Conservation (phyloP, 2,113 vertebrate genomes). For the Erythrocebus patas region DNA sequence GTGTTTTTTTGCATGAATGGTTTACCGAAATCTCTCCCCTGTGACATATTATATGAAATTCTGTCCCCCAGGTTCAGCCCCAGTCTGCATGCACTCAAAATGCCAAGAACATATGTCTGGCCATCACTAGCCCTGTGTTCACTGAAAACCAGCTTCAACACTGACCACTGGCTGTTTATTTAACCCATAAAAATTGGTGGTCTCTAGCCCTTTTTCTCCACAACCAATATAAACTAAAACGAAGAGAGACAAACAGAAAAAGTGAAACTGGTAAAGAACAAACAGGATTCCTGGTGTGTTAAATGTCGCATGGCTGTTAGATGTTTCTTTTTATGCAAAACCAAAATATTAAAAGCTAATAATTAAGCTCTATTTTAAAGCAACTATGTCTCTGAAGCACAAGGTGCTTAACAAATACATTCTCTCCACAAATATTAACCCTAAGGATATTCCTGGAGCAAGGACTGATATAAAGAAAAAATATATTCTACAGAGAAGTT, state of each 20-base stretch:
- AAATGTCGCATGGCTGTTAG: neutral
- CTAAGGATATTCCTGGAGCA: neutral
- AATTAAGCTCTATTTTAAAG: neutral
- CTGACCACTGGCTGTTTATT: neutral
- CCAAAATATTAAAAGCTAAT: neutral
- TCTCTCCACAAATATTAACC: conserved; percentile 3
- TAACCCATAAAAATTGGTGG: neutral
- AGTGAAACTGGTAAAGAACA: neutral
- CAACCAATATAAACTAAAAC: neutral
- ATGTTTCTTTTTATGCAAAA: neutral
- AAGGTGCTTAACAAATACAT: neutral
- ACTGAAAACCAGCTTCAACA: neutral
- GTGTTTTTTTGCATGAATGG: neutral
- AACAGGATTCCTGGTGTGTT: neutral
- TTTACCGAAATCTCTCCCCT: neutral
- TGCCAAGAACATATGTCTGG: neutral
- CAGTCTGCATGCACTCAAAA: neutral
- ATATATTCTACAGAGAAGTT: neutral
- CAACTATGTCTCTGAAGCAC: neutral
- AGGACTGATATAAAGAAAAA: conserved; percentile 7
- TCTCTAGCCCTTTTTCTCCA: neutral
- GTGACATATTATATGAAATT: neutral
- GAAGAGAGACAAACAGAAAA: neutral
- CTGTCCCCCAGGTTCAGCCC: neutral
- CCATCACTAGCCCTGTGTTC: neutral